Percentiles rank a stretch among this genome's conserved stretches.
Conservation (phyloP, 2,113 vertebrate species). For the Phaethornis superciliosus region DNA sequence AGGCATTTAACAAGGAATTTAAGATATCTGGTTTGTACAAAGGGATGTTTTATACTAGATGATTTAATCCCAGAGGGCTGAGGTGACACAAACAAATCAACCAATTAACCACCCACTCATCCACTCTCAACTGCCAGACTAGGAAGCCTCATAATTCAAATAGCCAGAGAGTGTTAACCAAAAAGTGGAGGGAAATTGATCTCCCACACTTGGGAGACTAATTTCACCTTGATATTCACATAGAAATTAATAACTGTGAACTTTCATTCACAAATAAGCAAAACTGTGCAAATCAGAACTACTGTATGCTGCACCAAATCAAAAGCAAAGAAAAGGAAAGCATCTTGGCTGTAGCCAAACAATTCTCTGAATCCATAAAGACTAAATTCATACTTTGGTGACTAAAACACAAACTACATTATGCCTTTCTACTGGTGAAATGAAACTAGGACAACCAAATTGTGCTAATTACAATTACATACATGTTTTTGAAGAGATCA, state of each 20-base stretch:
- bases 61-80: not conserved
- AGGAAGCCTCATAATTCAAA: not conserved
- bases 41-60: not conserved
- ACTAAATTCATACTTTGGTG: not conserved
- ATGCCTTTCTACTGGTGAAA: not conserved
- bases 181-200: not conserved
- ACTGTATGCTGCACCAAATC: not conserved
- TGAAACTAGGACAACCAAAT: not conserved
- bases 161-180: not conserved
- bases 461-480: not conserved
- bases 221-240: not conserved
- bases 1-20: not conserved
- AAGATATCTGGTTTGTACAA: not conserved
- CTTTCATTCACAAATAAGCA: not conserved
- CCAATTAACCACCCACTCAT: not conserved
- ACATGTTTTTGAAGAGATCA: not conserved
- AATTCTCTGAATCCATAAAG: not conserved
- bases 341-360: not conserved
- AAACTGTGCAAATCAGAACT: not conserved
- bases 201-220: not conserved
- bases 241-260: not conserved
- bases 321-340: not conserved
- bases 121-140: not conserved
- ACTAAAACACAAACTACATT: not conserved
- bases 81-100: not conserved